A percentile compares a stretch with the other conserved stretches of the same genome.
Evolutionary conservation across 1,140 invertebrate genomes (phyloP).

Genomic region (Notospermus geniculatus): DNA sequence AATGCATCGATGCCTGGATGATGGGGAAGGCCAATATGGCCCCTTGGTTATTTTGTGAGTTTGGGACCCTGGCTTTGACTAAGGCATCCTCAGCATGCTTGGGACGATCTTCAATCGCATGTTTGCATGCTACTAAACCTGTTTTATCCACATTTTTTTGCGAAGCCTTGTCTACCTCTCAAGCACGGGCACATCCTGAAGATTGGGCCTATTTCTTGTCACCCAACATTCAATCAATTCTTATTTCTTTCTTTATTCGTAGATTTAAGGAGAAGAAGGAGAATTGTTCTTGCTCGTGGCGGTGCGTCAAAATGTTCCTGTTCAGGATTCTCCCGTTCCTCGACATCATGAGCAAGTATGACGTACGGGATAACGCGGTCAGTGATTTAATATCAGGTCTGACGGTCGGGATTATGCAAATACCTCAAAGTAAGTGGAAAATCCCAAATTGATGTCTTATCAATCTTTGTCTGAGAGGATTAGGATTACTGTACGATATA

Average conservation of each 20-base stretch:
- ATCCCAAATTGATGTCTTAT: not conserved
- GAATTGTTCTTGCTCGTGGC: constrained; percentile 36
- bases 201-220: too few relatives aligned
- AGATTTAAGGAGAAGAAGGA: constrained; percentile 22
- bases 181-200: too few relatives aligned
- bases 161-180: too few relatives aligned
- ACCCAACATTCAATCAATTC: not conserved
- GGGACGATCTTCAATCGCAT: too few relatives aligned
- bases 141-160: too few relatives aligned
- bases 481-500: not conserved
- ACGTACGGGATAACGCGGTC: constrained; percentile 41
- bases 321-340: constrained; percentile 44
- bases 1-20: too few relatives aligned
- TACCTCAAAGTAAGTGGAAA: constrained; percentile 58
- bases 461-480: not conserved
- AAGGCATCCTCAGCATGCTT: too few relatives aligned
- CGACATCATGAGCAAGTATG: constrained; percentile 48
- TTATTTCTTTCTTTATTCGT: not conserved
- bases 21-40: too few relatives aligned
- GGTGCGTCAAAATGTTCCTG: constrained; percentile 36
- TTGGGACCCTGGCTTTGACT: too few relatives aligned
- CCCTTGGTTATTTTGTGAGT: too few relatives aligned
- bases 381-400: constrained; percentile 57
- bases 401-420: constrained; percentile 60
- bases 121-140: too few relatives aligned